Conservation (phyloP, 2,888 invertebrate genomes). For the Endomychus coccineus region DNA sequence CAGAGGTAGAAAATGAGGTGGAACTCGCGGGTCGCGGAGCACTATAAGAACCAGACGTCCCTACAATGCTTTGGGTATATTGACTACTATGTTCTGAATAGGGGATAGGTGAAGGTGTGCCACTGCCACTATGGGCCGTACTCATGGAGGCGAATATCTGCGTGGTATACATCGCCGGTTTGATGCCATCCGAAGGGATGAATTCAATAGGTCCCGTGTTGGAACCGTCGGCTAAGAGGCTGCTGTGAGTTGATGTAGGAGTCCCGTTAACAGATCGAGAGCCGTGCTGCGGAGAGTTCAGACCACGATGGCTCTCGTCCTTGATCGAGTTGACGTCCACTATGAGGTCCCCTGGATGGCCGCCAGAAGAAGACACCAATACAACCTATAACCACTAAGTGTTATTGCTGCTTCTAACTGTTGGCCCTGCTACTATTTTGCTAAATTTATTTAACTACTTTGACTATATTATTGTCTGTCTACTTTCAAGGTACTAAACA, state of each 20-base stretch:
- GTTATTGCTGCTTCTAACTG: constrained; percentile 7
- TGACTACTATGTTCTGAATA: constrained; percentile 33
- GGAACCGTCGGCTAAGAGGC: constrained; percentile 53
- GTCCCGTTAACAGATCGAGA: constrained; percentile 61
- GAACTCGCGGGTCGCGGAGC: constrained; percentile 40
- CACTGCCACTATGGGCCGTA: constrained; percentile 42
- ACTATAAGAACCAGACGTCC: constrained; percentile 40
- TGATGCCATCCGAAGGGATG: constrained; percentile 46
- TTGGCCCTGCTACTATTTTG: constrained; percentile 9
- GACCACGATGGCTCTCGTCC: constrained; percentile 55
- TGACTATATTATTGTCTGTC: too few relatives aligned
- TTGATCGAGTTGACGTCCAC: constrained; percentile 51
- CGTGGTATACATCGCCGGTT: constrained; percentile 58
- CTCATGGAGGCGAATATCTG: constrained; percentile 61
- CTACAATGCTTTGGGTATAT: constrained; percentile 36
- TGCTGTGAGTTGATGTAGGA: constrained; percentile 58
- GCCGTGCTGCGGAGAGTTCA: constrained; percentile 58
- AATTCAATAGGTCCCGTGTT: constrained; percentile 45
- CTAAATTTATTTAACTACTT: too few relatives aligned
- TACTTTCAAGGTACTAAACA: constrained; percentile 9
- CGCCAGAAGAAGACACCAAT: constrained; percentile 42
- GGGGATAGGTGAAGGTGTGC: constrained; percentile 60
- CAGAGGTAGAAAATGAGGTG: constrained; percentile 64
- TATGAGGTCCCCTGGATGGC: constrained; percentile 39
- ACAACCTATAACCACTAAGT: constrained; percentile 41